A percentile compares a stretch with the other conserved stretches of the same genome.
These are phyloP conservation scores for Agriopis leucophaearia DNA, from an alignment of 2,888 invertebrate genomes.

Conservation along the genomic window DNA sequence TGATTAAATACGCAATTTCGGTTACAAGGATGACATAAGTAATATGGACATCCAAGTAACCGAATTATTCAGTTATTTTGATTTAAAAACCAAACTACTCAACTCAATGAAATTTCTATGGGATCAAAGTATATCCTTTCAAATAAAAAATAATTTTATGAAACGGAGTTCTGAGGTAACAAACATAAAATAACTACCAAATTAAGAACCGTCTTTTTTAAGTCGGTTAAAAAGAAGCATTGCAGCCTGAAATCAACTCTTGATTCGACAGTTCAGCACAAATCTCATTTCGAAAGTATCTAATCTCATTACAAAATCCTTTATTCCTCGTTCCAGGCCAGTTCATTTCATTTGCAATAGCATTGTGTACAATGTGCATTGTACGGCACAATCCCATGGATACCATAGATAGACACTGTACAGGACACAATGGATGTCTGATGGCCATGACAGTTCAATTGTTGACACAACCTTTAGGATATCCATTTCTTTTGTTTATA, in stretches of 20 bases:
- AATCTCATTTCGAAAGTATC: slow-evolving; percentile 21
- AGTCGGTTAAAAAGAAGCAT: too few species aligned
- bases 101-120: too few species aligned
- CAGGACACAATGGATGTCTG: slow-evolving; percentile 29
- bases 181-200: too few species aligned
- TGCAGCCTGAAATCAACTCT: background rate
- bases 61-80: too few species aligned
- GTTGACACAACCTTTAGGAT: slow-evolving; percentile 18
- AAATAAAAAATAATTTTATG: too few species aligned
- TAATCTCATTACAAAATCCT: slow-evolving; percentile 26
- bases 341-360: slow-evolving; percentile 22
- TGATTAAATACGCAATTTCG: too few species aligned
- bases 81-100: too few species aligned
- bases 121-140: too few species aligned
- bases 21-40: too few species aligned
- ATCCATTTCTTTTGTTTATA: slow-evolving; percentile 27
- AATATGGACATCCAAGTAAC: too few species aligned
- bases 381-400: slow-evolving; percentile 13
- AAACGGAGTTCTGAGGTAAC: too few species aligned
- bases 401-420: slow-evolving; percentile 3
- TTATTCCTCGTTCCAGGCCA: slow-evolving; percentile 23
- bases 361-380: slow-evolving; percentile 16
- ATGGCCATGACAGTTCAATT: slow-evolving; percentile 27
- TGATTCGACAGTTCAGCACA: background rate
- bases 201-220: too few species aligned